Conservation (phyloP, 2,888 invertebrate genomes). For the Thelaira solivaga region DNA sequence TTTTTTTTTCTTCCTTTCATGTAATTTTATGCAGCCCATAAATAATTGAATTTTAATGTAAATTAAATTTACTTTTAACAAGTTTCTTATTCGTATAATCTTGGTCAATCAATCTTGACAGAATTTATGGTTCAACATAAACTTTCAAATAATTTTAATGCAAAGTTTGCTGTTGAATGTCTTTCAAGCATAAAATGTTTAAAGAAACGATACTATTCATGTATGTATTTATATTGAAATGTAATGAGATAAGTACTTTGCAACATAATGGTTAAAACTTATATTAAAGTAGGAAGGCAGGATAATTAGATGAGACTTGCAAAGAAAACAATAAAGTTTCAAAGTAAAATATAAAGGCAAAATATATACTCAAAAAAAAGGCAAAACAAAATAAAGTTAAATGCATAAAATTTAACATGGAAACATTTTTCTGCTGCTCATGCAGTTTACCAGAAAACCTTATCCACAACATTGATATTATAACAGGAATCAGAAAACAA, state of each 20-base stretch:
- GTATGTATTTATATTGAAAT: background rate
- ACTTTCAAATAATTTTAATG: constrained; percentile 9
- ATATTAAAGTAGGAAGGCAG: no score
- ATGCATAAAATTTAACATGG: no score
- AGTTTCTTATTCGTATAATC: constrained; percentile 23
- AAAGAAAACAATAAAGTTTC: background rate
- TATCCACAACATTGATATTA: constrained; percentile 14
- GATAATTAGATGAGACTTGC: background rate
- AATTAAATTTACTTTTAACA: constrained; percentile 49
- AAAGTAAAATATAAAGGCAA: no score
- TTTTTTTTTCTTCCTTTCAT: background rate
- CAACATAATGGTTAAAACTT: no score
- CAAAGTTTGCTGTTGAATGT: background rate
- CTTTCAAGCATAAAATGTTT: background rate
- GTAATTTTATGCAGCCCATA: constrained; percentile 5
- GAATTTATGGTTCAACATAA: constrained; percentile 34
- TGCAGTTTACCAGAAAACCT: background rate
- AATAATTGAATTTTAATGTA: constrained; percentile 49
- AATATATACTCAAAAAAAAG: no score
- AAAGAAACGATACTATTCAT: no score
- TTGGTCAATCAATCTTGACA: constrained; percentile 34
- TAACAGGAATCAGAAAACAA: constrained; percentile 44
- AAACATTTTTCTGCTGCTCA: no score
- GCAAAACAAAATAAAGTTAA: no score
- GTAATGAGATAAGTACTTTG: background rate